Evolutionary conservation across 2,888 invertebrate genomes (phyloP), one percentile per base, ranked within the genome.

Genomic region (Nymphalis c-album): DNA sequence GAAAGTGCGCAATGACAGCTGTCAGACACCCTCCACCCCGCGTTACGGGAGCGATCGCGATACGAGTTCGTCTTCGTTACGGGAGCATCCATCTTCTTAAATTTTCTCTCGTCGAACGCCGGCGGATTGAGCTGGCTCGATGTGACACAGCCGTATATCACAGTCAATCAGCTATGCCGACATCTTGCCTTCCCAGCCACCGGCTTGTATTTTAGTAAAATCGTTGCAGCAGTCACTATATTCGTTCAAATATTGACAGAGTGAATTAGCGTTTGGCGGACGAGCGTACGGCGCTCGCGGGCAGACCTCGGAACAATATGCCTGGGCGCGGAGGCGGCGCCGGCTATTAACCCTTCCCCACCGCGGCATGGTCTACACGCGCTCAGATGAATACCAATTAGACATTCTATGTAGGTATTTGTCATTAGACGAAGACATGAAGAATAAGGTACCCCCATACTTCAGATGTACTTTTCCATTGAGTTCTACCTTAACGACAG

Each of bases 161-260:
- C 91, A 92, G 86, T 92, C 91, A 93, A 93, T 95, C 96, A 95
- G 95, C 95, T 96, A 96, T 96, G 96, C 96, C 96, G 95, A 96
- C 95, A 96, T 96, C 96, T 96, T 96, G 96, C 96, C 96, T 95
- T 93, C 95, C 94, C 94, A 92, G 91, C 91, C 92, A 91, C 91
- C 91, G 91, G 90, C 89, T 86, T 76, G 80, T 76, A 70, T 80
- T 81, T 77, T 80, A 80, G 76, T 81, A 82, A 82, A 80, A 81
- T 84, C 80, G 77, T 73, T 75, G 77, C 69, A 60, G 62, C 75
- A 76, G 74, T 77, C 78, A 77, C 53, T 55, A 55, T 75, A 79
- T 80, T 78, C 81, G 82, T 87, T 88, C 83, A 88, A 90, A 90
- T 90, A 86, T 90, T 90, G 85, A 87, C 85, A 82, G 77, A 83